Conservation (phyloP, 2,888 invertebrate genomes). For the Clusia tigrina region DNA sequence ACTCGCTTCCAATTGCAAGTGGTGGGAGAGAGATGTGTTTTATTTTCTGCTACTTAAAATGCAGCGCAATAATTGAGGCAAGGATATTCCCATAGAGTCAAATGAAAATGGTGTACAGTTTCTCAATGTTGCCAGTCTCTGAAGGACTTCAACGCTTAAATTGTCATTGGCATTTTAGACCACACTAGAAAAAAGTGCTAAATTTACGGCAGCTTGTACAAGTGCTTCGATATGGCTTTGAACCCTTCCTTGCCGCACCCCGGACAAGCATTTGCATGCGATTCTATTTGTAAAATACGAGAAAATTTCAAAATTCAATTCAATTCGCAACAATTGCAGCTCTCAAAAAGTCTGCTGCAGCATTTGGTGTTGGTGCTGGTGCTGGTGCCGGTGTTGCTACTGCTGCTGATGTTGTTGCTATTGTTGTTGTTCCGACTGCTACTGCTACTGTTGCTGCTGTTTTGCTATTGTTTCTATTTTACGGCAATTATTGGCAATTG, state of each 20-base stretch:
- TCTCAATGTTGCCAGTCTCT: too few species aligned
- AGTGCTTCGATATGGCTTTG: background rate
- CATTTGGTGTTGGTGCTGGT: background rate
- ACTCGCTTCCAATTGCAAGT: background rate
- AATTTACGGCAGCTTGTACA: slow-evolving; percentile 26
- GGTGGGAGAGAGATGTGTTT: too few species aligned
- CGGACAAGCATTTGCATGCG: slow-evolving; percentile 8
- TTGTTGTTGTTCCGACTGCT: background rate
- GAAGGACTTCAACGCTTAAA: too few species aligned
- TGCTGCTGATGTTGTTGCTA: background rate
- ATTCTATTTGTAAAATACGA: background rate
- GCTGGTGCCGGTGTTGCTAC: too few species aligned
- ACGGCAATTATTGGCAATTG: background rate
- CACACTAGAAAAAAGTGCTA: slow-evolving; percentile 22
- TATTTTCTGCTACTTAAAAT: background rate
- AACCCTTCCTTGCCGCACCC: slow-evolving; percentile 23
- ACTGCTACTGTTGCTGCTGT: background rate
- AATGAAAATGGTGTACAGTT: too few species aligned
- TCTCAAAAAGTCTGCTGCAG: background rate
- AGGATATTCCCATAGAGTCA: too few species aligned
- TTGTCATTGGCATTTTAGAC: background rate
- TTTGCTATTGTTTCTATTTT: background rate
- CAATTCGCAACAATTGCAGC: background rate
- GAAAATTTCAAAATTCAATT: background rate
- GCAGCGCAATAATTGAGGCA: too few species aligned